Base-by-base conservation (phyloP, 2,888 invertebrate genomes). In the Melanophora roralis region DNA sequence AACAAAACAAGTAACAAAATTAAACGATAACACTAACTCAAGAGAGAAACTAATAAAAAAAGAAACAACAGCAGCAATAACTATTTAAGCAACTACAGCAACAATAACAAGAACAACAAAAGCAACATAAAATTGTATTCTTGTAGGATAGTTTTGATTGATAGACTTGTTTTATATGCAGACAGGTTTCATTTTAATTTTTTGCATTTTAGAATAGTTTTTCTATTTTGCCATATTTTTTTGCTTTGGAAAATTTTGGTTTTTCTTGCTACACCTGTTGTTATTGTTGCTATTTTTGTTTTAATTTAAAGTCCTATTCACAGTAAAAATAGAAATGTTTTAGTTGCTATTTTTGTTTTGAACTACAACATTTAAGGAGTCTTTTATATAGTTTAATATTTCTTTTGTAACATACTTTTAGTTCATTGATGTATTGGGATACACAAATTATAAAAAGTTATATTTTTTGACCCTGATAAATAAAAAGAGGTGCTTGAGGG, bases 101-200 rank as follows among this genome's bases (percentile, higher is more conserved):
- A 64, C 19, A 60, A 40, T 14, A 43, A 5, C 2, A 9, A 27
- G 4, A 23, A 27, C 27, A 27, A 27, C 27, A 27, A 27, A 5
- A 38, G 38, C 19, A 68, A 65, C 21, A 51, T 72, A 59, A 68
- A 62, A 47, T 36, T 67, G n/a, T 71, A 60, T 76, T 73, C 62
- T 76, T 53, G 43, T 72, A 59, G 76, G 81, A 82, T 82, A 83
- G 83, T 85, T 84, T 85, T 88, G 87, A 87, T 86, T 88, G 87
- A 87, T 87, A 87, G 86, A 88, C 86, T 86, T 86, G 87, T 88
- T 88, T 85, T 83, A 79, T 82, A 83, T 82, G 84, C 80, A 84
- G 87, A 87, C 88, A 88, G 88, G 83, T 83, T 83, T 83, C 81
- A 77, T 82, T 81, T 82, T 72, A 82, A 81, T 77, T 74, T 64